phyloP scores from a whole-genome alignment of 1,140 invertebrate species.

The Trichonephila inaurata region DNA sequence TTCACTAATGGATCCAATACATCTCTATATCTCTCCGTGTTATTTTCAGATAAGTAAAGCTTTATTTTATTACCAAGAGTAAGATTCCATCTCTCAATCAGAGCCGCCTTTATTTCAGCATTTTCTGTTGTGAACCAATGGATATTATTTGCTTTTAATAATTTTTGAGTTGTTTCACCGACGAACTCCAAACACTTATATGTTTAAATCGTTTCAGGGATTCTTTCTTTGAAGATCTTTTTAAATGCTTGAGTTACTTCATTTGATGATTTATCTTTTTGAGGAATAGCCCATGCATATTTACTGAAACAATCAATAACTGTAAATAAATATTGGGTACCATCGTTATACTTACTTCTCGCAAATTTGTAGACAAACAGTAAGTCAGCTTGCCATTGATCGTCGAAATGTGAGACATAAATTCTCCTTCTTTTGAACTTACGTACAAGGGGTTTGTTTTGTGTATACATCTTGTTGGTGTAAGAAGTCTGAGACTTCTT shows the following conservation, averaged over 20 bases:
- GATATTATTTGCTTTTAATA: too few relatives aligned
- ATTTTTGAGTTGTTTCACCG: too few relatives aligned
- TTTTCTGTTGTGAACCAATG: too few relatives aligned
- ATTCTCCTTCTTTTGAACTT: conserved; percentile 76
- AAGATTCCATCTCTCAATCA: too few relatives aligned
- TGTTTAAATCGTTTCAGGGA: too few relatives aligned
- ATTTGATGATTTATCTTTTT: conserved; percentile 81
- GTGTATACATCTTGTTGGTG: conserved; percentile 77
- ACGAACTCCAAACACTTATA: too few relatives aligned
- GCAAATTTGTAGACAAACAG: too few relatives aligned
- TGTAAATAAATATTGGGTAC: conserved; percentile 81
- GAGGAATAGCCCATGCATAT: conserved; percentile 81
- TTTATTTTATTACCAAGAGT: too few relatives aligned
- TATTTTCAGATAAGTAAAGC: too few relatives aligned
- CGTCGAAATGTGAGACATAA: conserved; percentile 78
- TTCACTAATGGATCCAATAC: too few relatives aligned
- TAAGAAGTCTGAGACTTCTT: neutral
- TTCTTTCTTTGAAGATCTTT: conserved; percentile 78
- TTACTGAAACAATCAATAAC: conserved; percentile 82
- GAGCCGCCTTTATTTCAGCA: too few relatives aligned
- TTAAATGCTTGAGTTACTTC: conserved; percentile 77
- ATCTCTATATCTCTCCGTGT: too few relatives aligned
- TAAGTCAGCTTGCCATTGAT: conserved; percentile 80
- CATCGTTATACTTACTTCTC: conserved; percentile 79
- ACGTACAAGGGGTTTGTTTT: conserved; percentile 61